A percentile compares a stretch with the other conserved stretches of the same genome.
Conservation (phyloP, 1,140 invertebrate species). For the Eurytemora carolleeae region DNA sequence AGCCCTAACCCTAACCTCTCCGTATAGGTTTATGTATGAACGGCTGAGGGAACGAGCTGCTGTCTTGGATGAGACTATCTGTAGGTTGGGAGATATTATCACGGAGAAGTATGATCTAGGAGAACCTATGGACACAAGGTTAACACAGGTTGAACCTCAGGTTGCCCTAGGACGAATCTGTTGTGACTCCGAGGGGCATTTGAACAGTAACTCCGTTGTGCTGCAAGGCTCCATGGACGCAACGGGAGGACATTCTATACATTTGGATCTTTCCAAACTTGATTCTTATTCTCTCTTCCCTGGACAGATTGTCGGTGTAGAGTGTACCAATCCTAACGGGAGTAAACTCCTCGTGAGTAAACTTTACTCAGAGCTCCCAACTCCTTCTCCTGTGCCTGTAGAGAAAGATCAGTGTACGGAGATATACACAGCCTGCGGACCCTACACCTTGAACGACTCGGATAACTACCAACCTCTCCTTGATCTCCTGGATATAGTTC, state of each 20-base stretch:
- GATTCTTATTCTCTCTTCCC: slow-evolving; percentile 4
- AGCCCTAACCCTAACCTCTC: background rate
- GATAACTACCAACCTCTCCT: background rate
- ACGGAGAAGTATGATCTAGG: background rate
- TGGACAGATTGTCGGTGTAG: background rate
- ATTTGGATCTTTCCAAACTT: background rate
- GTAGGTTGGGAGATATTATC: background rate
- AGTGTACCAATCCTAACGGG: slow-evolving; percentile 2
- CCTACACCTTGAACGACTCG: too few species aligned
- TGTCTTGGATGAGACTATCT: slow-evolving; percentile 8
- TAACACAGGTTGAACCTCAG: background rate
- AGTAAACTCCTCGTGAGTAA: background rate
- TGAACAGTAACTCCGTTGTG: background rate
- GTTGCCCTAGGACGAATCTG: slow-evolving; percentile 6
- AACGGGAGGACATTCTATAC: background rate
- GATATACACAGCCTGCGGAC: too few species aligned
- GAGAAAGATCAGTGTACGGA: too few species aligned
- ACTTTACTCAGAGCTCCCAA: too few species aligned
- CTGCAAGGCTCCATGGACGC: slow-evolving; percentile 1
- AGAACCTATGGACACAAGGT: background rate
- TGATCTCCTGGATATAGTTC: background rate
- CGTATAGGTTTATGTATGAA: slow-evolving; percentile 10
- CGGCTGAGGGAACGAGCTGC: slow-evolving; percentile 1
- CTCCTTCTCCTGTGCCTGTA: too few species aligned
- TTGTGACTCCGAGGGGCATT: slow-evolving; percentile 1